phyloP scores from a whole-genome alignment of 1,140 invertebrate genomes.

The Dryas iulia region DNA sequence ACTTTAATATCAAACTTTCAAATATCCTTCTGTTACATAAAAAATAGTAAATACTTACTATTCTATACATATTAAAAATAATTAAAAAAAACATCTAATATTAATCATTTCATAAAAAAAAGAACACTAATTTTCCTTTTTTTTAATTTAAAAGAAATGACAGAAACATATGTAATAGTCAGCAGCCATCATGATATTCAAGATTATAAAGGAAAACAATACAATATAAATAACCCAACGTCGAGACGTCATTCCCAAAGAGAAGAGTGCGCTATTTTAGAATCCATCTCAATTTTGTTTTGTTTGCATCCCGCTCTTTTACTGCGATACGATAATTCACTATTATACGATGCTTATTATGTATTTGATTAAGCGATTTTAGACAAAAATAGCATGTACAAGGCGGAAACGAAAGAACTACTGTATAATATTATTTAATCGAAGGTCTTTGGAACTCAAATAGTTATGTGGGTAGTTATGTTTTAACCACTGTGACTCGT shows the following conservation, averaged over 20 bases:
- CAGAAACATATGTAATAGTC: neutral
- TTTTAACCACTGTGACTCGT: too few relatives aligned
- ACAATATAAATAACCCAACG: slow-evolving; percentile 1
- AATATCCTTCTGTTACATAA: too few relatives aligned
- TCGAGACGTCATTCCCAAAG: neutral
- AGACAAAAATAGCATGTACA: neutral
- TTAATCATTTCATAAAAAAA: too few relatives aligned
- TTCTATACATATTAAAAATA: too few relatives aligned
- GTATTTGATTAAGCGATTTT: neutral
- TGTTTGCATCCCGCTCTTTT: neutral
- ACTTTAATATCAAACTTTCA: too few relatives aligned
- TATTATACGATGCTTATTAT: neutral
- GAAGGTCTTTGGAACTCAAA: neutral
- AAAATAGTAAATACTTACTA: too few relatives aligned
- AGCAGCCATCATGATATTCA: neutral
- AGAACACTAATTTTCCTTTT: too few relatives aligned
- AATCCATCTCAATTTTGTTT: neutral
- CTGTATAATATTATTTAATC: neutral
- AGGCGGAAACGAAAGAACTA: neutral
- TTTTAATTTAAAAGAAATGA: too few relatives aligned
- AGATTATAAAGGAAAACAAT: neutral
- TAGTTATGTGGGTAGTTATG: too few relatives aligned
- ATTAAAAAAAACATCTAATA: too few relatives aligned
- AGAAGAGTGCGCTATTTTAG: slow-evolving; percentile 9
- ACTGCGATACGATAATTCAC: neutral